A percentile compares a stretch with the other conserved stretches of the same genome.
These are phyloP conservation scores for Cettia cetti DNA, from an alignment of 2,113 vertebrate species.

Conservation along the genomic window DNA sequence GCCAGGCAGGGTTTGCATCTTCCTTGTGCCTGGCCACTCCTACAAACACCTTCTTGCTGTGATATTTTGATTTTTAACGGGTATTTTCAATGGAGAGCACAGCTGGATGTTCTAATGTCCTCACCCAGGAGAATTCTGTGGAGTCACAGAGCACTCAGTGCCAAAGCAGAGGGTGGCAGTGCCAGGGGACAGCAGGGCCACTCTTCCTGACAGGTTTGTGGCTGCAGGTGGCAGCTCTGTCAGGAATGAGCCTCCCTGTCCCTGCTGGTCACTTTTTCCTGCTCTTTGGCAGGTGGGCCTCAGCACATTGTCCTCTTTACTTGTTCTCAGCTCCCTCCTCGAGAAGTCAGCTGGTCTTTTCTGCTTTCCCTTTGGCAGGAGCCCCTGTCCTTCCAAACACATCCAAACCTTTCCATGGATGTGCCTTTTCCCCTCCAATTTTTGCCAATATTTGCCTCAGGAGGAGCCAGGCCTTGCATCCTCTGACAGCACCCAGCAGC, in stretches of 20 bases:
- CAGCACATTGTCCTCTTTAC: not conserved
- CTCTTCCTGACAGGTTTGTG: not conserved
- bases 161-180: not conserved
- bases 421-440: not conserved
- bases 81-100: not conserved
- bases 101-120: not conserved
- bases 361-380: not conserved
- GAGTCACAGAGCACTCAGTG: not conserved
- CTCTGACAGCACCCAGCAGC: conserved; percentile 8
- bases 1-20: not conserved
- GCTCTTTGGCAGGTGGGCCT: not conserved
- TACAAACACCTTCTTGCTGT: not conserved
- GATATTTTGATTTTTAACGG: not conserved
- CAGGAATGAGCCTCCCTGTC: not conserved
- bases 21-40: not conserved
- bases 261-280: conserved; percentile 6
- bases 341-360: not conserved
- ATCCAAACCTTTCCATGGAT: not conserved
- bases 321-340: not conserved
- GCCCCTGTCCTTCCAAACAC: not conserved
- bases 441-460: not conserved
- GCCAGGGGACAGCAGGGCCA: not conserved
- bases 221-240: not conserved
- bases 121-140: not conserved
- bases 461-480: conserved; percentile 37